Conservation (phyloP, 2,797 vertebrate species). For the Aplochiton taeniatus region DNA sequence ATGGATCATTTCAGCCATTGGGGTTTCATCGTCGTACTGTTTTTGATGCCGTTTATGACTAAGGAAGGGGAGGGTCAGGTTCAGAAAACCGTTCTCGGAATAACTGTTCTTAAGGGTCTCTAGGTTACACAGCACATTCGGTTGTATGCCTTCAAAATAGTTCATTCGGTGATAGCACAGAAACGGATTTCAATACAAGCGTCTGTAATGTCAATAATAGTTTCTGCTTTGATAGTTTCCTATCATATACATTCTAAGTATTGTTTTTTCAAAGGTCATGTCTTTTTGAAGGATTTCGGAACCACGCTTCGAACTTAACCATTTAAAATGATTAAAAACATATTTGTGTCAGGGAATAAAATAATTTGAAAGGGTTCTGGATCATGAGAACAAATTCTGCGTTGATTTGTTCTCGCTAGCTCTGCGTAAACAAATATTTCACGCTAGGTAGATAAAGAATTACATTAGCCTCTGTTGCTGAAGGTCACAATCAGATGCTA, state of each 20-base stretch:
- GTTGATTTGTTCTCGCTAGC: constrained; percentile 59
- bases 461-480: constrained; percentile 52
- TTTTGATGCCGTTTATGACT: too few species aligned
- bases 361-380: constrained; percentile 68
- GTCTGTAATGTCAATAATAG: too few species aligned
- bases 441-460: constrained; percentile 54
- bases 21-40: too few species aligned
- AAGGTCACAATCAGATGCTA: constrained; percentile 61
- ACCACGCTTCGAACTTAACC: constrained; percentile 54
- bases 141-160: not conserved
- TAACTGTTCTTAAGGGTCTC: too few species aligned
- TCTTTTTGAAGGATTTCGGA: constrained; percentile 49
- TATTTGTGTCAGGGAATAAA: constrained; percentile 52
- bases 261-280: constrained; percentile 19
- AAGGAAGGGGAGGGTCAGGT: too few species aligned
- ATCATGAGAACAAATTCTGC: constrained; percentile 65
- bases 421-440: constrained; percentile 62
- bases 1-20: too few species aligned
- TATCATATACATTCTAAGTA: not conserved
- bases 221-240: too few species aligned
- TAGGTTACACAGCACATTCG: too few species aligned
- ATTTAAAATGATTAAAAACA: constrained; percentile 72
- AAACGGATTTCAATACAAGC: constrained; percentile 49
- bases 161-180: constrained; percentile 19
- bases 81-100: too few species aligned